Percentiles rank a stretch among this genome's conserved stretches.
Evolutionary conservation across 2,113 vertebrate species (phyloP).

Genomic region (Xiphophorus hellerii): DNA sequence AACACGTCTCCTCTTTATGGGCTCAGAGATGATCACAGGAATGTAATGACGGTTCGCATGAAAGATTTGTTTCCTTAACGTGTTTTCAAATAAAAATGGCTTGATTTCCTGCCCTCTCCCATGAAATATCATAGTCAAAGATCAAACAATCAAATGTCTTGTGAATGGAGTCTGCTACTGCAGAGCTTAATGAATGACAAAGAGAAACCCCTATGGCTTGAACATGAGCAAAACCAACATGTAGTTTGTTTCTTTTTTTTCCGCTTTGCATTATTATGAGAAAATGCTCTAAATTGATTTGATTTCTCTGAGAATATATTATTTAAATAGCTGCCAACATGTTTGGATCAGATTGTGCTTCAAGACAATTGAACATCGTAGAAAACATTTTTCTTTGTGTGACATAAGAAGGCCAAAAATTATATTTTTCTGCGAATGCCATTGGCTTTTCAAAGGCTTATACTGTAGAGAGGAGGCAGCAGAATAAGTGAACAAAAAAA

Average conservation of each 20-base stretch:
- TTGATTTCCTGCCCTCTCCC: slow-evolving; percentile 9
- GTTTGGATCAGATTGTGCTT: not conserved
- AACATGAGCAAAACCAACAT: not conserved
- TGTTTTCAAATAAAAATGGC: not conserved
- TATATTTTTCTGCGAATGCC: not conserved
- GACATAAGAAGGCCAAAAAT: not conserved
- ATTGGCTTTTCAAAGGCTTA: not conserved
- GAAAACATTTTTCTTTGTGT: not conserved
- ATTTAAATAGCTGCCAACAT: not conserved
- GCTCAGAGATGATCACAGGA: slow-evolving; percentile 38
- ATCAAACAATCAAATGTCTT: not conserved
- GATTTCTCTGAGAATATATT: not conserved
- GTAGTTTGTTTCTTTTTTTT: not conserved
- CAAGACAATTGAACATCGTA: not conserved
- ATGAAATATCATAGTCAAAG: not conserved
- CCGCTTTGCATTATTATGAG: not conserved
- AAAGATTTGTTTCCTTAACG: slow-evolving; percentile 15
- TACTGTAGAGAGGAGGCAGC: not conserved
- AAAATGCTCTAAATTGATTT: not conserved
- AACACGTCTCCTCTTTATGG: slow-evolving; percentile 19
- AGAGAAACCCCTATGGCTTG: not conserved
- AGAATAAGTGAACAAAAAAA: not conserved
- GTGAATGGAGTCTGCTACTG: not conserved
- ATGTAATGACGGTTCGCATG: slow-evolving; percentile 40
- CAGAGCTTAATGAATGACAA: not conserved